Evolutionary conservation across 2,113 vertebrate genomes (phyloP), one percentile per base, ranked within the genome.

Genomic region (Lichenostomus cassidix): DNA sequence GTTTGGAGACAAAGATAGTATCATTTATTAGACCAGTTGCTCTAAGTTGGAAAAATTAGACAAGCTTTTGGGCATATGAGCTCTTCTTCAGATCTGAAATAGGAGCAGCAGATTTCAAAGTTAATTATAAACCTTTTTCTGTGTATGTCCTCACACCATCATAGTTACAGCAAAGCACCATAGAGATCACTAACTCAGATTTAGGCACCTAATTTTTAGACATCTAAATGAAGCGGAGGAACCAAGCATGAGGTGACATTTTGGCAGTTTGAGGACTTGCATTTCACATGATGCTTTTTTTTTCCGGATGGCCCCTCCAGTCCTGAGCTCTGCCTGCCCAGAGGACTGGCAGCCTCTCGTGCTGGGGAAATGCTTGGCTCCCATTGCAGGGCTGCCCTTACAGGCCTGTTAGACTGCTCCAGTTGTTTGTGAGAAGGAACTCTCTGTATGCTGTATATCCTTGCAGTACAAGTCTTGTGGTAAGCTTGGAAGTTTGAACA

Each of bases 41-140:
- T 95, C 9, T 83, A 81, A 83, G 60, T n/a, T 90, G 83, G 86
- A 97, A 97, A 94, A 97, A 70, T 86, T 81, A 81, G 73, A 60
- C 55, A 31, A 71, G 60, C 59, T 92, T 95, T 93, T 78, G 91
- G 86, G 68, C 76, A 31, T 70, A 94, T 56, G 69, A 87, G 68
- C 64, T 90, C 63, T 87, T 84, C 69, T 93, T 92, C 83, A 81
- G 39, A 58, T 92, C 80, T 78, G 89, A 96, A 95, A 93, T 93
- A 96, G 76, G 64, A 94, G 35, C 86, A 90, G 62, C 86, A 95
- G 80, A 78, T 93, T 94, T 93, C 47, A 25, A 63, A 93, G 92
- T 88, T 97, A 96, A 92, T 97, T 95, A 94, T 97, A 96, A 93
- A 89, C 39, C n/a, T 47, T 92, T 80, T 90, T 78, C 69, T 94